Percentiles rank a stretch among this genome's conserved stretches.
These are phyloP conservation scores for Philonicus albiceps DNA, from an alignment of 2,888 invertebrate genomes.

Conservation along the genomic window DNA sequence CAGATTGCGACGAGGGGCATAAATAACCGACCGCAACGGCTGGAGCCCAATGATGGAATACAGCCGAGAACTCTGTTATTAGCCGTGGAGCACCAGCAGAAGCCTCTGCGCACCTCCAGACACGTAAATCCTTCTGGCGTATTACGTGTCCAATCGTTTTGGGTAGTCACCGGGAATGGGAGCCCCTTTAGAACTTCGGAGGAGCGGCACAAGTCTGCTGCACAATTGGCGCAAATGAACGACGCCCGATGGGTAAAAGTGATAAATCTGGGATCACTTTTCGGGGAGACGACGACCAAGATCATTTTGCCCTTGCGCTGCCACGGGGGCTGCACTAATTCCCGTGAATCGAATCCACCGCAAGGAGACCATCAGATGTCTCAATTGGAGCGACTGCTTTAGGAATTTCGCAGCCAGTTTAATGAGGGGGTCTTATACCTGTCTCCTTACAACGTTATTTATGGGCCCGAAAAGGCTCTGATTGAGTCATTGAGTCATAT, in stretches of 20 bases:
- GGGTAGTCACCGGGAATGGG: neutral
- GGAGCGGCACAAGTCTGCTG: neutral
- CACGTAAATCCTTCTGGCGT: constrained; percentile 10
- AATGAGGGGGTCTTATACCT: constrained; percentile 42
- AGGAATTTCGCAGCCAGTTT: constrained; percentile 11
- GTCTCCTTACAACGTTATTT: constrained; percentile 42
- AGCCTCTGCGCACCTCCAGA: neutral
- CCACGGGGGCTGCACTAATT: neutral
- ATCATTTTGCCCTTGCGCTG: neutral
- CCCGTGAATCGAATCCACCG: neutral
- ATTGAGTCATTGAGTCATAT: constrained; percentile 47
- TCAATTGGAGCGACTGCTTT: constrained; percentile 1
- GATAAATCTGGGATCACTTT: constrained; percentile 40
- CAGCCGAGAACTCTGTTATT: neutral
- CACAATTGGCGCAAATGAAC: constrained; percentile 33
- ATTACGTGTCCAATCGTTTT: neutral
- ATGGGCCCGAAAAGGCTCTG: constrained; percentile 41
- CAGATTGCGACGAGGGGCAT: neutral
- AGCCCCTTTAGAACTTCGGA: neutral
- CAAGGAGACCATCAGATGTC: constrained; percentile 6
- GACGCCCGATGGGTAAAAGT: constrained; percentile 18
- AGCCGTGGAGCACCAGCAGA: neutral
- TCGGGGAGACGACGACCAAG: constrained; percentile 13
- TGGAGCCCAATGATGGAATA: neutral
- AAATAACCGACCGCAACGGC: neutral